phyloP scores from a whole-genome alignment of 2,888 invertebrate species.

The Drosophila glabriapex region DNA sequence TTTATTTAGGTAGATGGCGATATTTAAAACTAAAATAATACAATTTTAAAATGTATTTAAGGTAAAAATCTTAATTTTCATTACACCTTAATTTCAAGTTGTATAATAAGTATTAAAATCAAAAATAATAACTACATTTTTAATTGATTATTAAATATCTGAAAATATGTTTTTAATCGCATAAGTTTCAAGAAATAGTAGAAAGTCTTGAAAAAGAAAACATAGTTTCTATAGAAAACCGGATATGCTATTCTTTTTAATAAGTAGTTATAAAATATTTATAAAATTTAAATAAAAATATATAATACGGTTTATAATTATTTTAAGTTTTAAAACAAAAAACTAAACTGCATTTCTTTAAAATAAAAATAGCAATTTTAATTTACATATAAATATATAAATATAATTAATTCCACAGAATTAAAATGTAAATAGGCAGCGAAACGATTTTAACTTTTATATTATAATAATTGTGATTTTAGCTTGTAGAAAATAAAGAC shows the following conservation, averaged over 20 bases:
- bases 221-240: neutral
- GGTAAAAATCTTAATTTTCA: neutral
- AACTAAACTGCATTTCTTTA: neutral
- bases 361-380: neutral
- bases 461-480: neutral
- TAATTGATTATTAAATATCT: neutral
- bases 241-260: neutral
- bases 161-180: neutral
- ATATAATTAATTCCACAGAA: neutral
- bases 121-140: neutral
- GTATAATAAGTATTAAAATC: neutral
- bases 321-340: neutral
- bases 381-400: neutral
- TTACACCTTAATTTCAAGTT: neutral
- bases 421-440: neutral
- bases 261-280: neutral
- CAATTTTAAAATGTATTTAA: neutral
- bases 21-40: too few species aligned
- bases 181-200: neutral
- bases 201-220: neutral
- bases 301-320: too few species aligned
- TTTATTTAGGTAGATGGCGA: too few species aligned
- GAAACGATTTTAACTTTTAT: neutral
- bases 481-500: neutral
- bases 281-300: neutral